Base-by-base conservation (phyloP, 2,797 vertebrate species). In the Periophthalmus magnuspinnatus region DNA sequence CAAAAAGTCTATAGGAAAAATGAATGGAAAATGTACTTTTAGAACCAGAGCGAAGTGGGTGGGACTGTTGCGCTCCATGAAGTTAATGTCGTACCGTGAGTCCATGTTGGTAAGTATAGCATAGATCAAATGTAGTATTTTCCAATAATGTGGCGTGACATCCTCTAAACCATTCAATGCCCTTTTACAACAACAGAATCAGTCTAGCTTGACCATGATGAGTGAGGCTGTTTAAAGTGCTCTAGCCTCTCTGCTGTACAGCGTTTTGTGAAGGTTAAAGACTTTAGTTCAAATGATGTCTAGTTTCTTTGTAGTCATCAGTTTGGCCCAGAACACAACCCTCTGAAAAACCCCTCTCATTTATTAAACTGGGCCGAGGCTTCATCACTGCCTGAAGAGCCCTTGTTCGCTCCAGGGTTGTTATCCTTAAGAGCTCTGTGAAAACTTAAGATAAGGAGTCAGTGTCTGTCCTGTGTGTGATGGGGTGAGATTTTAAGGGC, bases 291-390 rank as follows among this genome's bases (percentile, higher is more conserved):
- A 38, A 3, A 21, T 32, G 17, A 17, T 5, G 32, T 36, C 7
- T n/a, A 14, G 21, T 69, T 69, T 74, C 58, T 65, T n/a, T 74
- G 55, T 52, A 55, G 45, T 54, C 50, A 68, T 73, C 59, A 70
- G 41, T 65, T 67, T 36, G 19, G 59, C 58, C 57, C 55, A 19
- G 65, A 74, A 68, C 55, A 16, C 69, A 74, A 68, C 58, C 50
- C 68, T 63, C 32, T 0, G 75, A 67, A 24, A 56, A 59, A 19
- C 10, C 24, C 7, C 58, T 67, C 64, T 76, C 64, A 22, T 71
- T 77, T 57, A 77, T 69, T 71, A 69, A 64, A 74, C 4, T 0
- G 60, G 9, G 11, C 52, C 68, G 38, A 41, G 67, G 32, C 67
- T 62, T 22, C 59, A 32, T 41, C 33, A 41, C 0, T 7, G 59